A percentile compares a stretch with the other conserved stretches of the same genome.
phyloP scores from a whole-genome alignment of 2,888 invertebrate species.

The Crocallis elinguaria region DNA sequence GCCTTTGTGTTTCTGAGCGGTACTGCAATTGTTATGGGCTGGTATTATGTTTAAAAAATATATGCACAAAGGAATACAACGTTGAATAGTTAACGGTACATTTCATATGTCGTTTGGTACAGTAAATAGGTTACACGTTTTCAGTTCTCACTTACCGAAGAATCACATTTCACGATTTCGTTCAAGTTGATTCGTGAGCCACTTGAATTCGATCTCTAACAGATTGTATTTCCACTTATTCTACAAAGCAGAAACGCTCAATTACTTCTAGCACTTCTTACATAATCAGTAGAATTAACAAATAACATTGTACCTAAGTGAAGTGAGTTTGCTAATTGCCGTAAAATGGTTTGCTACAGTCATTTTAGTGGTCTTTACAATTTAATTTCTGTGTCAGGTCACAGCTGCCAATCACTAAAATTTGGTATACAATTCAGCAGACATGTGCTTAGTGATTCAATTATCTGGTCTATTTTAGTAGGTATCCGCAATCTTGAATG shows the following conservation, averaged over 20 bases:
- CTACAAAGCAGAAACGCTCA: not conserved
- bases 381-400: slow-evolving; percentile 1
- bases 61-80: too few species aligned
- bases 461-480: not conserved
- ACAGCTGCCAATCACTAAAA: slow-evolving; percentile 35
- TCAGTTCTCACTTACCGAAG: slow-evolving; percentile 2
- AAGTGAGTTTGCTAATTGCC: not conserved
- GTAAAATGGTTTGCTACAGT: not conserved
- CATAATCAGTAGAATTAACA: not conserved
- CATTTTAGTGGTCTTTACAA: not conserved
- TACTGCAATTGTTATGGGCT: too few species aligned
- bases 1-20: too few species aligned
- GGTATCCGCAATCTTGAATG: slow-evolving; percentile 33
- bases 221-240: slow-evolving; percentile 1
- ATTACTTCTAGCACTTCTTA: not conserved
- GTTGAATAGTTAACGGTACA: not conserved
- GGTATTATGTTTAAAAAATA: too few species aligned
- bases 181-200: slow-evolving; percentile 7
- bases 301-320: not conserved
- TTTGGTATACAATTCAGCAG: slow-evolving; percentile 3
- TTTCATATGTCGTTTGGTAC: not conserved
- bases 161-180: slow-evolving; percentile 5
- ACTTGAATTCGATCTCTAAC: slow-evolving; percentile 10
- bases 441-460: slow-evolving; percentile 19
- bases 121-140: slow-evolving; percentile 4